Conservation (phyloP, 2,888 invertebrate species). For the Diarsia mendica region DNA sequence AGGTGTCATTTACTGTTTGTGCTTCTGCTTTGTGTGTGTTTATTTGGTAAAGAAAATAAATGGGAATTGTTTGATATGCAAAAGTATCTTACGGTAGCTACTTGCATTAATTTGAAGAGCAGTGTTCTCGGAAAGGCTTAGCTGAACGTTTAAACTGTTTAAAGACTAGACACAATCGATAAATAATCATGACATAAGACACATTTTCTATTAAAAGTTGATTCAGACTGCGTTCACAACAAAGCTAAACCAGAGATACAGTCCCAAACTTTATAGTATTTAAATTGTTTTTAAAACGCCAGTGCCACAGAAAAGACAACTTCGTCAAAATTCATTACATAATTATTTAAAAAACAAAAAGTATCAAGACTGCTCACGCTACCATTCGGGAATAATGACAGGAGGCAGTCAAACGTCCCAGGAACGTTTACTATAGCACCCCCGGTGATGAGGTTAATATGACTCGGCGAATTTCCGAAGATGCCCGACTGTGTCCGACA, state of each 20-base stretch:
- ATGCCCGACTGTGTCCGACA: slow-evolving; percentile 52
- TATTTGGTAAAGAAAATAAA: background rate
- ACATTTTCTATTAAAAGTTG: background rate
- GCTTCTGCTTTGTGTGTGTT: background rate
- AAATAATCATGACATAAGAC: background rate
- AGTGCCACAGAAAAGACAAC: background rate
- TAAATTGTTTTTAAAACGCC: background rate
- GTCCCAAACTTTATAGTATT: no score
- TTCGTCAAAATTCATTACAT: background rate
- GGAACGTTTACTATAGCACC: slow-evolving; percentile 80
- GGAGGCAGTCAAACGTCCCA: slow-evolving; percentile 79
- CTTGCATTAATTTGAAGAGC: background rate
- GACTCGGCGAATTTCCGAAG: slow-evolving; percentile 82
- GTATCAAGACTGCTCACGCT: slow-evolving; percentile 72
- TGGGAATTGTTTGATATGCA: background rate
- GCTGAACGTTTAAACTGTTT: background rate
- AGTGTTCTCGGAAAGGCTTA: no score
- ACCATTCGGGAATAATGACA: slow-evolving; percentile 77
- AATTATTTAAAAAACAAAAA: slow-evolving; percentile 47
- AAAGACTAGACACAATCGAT: background rate
- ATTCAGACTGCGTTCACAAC: background rate
- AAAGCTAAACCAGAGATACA: background rate
- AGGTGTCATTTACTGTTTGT: background rate
- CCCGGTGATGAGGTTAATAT: slow-evolving; percentile 86
- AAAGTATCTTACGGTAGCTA: background rate